phyloP scores from a whole-genome alignment of 2,888 invertebrate genomes.

The Oligia latruncula region DNA sequence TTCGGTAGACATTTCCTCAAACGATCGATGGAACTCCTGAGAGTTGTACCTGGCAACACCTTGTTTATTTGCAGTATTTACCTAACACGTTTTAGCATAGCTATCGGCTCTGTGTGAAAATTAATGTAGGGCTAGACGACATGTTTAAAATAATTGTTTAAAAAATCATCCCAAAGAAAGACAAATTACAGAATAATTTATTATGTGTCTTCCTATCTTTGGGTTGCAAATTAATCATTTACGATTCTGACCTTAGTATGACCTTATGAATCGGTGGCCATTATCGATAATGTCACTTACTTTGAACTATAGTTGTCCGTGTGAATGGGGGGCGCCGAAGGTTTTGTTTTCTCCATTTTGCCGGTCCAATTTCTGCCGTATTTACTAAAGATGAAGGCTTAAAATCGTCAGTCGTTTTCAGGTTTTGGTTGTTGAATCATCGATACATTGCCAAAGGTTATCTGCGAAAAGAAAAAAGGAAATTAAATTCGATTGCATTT shows the following conservation, averaged over 20 bases:
- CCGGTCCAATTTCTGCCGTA: slow-evolving; percentile 33
- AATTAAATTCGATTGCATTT: slow-evolving; percentile 19
- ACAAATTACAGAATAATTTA: background rate
- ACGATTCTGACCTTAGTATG: background rate
- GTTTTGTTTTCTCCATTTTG: slow-evolving; percentile 73
- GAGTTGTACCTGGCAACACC: background rate
- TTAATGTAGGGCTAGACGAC: background rate
- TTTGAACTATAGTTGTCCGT: slow-evolving; percentile 80
- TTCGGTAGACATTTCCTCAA: background rate
- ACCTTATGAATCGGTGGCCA: background rate
- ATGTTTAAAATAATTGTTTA: background rate
- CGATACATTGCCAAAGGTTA: slow-evolving; percentile 51
- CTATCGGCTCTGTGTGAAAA: background rate
- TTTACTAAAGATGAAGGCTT: background rate
- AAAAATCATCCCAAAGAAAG: background rate
- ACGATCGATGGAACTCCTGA: slow-evolving; percentile 11
- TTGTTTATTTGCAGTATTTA: background rate
- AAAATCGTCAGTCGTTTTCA: slow-evolving; percentile 6
- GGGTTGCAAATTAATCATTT: background rate
- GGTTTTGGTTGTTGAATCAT: slow-evolving; percentile 31
- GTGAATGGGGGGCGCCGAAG: slow-evolving; percentile 72
- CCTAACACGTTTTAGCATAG: background rate
- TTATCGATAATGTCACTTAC: slow-evolving; percentile 69
- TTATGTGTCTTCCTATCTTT: background rate
- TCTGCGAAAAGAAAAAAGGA: slow-evolving; percentile 46